phyloP scores from a whole-genome alignment of 2,113 vertebrate species.

The Chlamydotis undulata region DNA sequence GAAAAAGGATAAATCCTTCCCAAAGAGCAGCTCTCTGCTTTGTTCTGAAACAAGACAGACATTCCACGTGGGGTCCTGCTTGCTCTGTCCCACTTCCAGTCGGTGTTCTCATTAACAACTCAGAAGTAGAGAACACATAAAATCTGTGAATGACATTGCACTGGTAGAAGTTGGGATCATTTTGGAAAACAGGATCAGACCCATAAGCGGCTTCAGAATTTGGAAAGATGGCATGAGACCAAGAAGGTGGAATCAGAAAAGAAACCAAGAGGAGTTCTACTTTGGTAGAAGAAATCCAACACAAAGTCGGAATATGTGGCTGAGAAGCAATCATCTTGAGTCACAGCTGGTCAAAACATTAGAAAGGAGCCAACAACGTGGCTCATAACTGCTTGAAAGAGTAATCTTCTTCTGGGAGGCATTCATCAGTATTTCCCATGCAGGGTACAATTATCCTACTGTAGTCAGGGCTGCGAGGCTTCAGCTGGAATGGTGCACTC shows the following conservation, averaged over 20 bases:
- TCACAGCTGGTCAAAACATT: constrained; percentile 21
- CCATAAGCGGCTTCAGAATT: neutral
- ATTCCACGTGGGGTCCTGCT: neutral
- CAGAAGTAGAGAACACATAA: neutral
- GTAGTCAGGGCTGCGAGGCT: neutral
- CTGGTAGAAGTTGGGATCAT: neutral
- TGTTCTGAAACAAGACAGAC: neutral
- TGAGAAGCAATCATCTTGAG: neutral
- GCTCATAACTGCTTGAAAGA: neutral
- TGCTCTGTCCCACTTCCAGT: neutral
- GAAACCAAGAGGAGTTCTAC: neutral
- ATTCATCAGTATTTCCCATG: constrained; percentile 3
- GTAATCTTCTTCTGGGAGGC: neutral
- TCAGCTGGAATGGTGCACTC: neutral
- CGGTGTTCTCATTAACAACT: neutral
- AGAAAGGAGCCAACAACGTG: neutral
- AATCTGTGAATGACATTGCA: neutral
- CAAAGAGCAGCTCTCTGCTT: neutral
- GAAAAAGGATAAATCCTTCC: neutral
- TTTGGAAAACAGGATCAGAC: neutral
- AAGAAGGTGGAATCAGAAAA: neutral
- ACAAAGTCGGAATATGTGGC: neutral
- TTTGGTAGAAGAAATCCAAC: neutral
- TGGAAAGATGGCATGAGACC: neutral
- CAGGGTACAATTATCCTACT: neutral